phyloP scores from a whole-genome alignment of 2,888 invertebrate species.

The Heliconius aoede region DNA sequence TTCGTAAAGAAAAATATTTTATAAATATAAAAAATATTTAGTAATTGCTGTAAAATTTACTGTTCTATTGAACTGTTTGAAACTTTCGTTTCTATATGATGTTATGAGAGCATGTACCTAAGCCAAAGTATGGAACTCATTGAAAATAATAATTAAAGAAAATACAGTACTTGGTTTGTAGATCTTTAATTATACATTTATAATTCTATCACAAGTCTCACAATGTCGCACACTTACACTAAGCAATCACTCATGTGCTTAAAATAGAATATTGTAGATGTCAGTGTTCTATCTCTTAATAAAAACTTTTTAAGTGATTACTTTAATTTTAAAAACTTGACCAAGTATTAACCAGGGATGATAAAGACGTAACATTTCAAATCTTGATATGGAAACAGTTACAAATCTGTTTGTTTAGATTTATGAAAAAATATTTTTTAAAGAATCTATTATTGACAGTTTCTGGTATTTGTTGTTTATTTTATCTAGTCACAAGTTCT shows the following conservation, averaged over 20 bases:
- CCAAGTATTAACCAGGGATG: background rate
- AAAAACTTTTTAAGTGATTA: background rate
- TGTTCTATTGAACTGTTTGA: too few species aligned
- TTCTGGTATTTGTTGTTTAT: too few species aligned
- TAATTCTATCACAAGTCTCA: background rate
- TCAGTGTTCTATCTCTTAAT: background rate
- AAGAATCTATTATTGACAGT: too few species aligned
- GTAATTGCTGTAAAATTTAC: too few species aligned
- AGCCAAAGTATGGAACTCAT: background rate
- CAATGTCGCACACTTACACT: constrained; percentile 1
- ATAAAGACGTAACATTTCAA: background rate
- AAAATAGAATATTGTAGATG: background rate
- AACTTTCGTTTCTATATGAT: too few species aligned
- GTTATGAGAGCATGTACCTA: too few species aligned
- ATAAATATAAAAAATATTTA: too few species aligned
- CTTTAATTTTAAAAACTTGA: background rate
- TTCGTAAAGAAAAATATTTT: too few species aligned
- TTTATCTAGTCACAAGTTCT: too few species aligned
- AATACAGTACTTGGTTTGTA: background rate
- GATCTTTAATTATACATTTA: constrained; percentile 5
- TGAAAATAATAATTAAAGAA: background rate
- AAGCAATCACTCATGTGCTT: constrained; percentile 9
- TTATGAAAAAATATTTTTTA: too few species aligned
- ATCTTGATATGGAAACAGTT: too few species aligned
- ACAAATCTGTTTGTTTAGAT: too few species aligned